Evolutionary conservation across 2,797 vertebrate genomes (phyloP).

Genomic region (Aplochiton taeniatus): DNA sequence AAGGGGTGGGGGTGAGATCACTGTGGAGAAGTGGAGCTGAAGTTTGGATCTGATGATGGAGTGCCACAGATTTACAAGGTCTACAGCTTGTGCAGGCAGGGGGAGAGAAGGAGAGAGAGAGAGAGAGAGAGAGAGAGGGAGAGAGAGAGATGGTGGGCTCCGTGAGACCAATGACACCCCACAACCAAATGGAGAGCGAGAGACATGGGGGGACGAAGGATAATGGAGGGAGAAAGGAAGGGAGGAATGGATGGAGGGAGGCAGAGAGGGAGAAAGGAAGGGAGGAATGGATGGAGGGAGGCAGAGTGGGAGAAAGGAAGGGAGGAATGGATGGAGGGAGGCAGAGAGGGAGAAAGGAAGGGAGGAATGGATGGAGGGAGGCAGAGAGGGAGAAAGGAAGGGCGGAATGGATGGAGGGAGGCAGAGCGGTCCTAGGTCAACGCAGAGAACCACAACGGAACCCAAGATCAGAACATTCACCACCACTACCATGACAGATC

Average conservation of each 20-base stretch:
- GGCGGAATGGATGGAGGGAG: slow-evolving; percentile 34
- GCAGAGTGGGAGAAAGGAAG: too few species aligned
- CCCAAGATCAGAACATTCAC: too few species aligned
- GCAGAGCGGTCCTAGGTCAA: slow-evolving; percentile 51
- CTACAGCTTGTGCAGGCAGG: slow-evolving; percentile 66
- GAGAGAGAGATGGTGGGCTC: slow-evolving; percentile 12
- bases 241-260: slow-evolving; percentile 11
- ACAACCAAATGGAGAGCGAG: too few species aligned
- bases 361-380: slow-evolving; percentile 33
- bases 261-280: too few species aligned
- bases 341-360: slow-evolving; percentile 49
- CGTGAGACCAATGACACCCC: too few species aligned
- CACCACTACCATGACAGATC: slow-evolving; percentile 27
- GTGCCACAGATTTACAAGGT: slow-evolving; percentile 74
- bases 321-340: slow-evolving; percentile 34
- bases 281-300: slow-evolving; percentile 33
- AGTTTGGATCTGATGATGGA: slow-evolving; percentile 63
- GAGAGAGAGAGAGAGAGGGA: slow-evolving; percentile 15
- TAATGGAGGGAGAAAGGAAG: slow-evolving; percentile 10
- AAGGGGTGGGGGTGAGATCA: slow-evolving; percentile 61
- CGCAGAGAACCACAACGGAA: too few species aligned
- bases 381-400: too few species aligned
- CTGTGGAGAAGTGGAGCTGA: slow-evolving; percentile 61
- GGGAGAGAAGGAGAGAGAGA: slow-evolving; percentile 66
- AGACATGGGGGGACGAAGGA: too few species aligned